Evolutionary conservation across 1,140 invertebrate genomes (phyloP), one percentile per base, ranked within the genome.

Genomic region (Scaptomyza pallida): DNA sequence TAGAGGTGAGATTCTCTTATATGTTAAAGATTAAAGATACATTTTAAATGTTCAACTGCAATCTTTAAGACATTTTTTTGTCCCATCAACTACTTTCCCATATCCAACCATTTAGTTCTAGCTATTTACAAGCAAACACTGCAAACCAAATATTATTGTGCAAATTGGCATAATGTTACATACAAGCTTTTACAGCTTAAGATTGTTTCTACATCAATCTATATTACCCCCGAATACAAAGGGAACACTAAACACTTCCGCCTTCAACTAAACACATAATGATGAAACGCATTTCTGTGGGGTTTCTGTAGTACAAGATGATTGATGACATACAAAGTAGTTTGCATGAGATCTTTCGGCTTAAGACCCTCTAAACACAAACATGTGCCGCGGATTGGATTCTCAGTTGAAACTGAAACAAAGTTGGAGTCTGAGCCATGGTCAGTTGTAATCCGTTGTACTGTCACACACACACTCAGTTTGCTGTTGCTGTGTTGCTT

Each of bases 301-400:
- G 4, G 26, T 45, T 21, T 19, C 5, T 37, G 40, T 50, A n/a
- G 51, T 52, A 77, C 69, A 65, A 43, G 51, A 85, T 85, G 80
- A 85, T 85, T 85, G 80, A 85, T 85, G 82, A 63, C 61, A 65
- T 15, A 64, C 62, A 65, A 59, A 37, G 63, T 59, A 69, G 62
- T 75, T 79, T 65, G 75, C 67, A 72, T 75, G 57, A 72, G 76
- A 71, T 75, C 57, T 30, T 8, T 9, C n/a, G 1, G 43, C 33
- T 13, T 26, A 54, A 69, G 50, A 47, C 65, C 77, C 33, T 56
- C 33, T 21, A 60, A 55, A 62, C 26, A 60, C 41, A 55, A 62
- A 62, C 73, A 65, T 71, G 68, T 71, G 68, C 52, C 45, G 68
- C 47, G 68, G 68, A 71, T 70, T 70, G 43, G 12, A 4, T 37